Base-by-base conservation (phyloP, 2,797 vertebrate species). In the Carcharodon carcharias region DNA sequence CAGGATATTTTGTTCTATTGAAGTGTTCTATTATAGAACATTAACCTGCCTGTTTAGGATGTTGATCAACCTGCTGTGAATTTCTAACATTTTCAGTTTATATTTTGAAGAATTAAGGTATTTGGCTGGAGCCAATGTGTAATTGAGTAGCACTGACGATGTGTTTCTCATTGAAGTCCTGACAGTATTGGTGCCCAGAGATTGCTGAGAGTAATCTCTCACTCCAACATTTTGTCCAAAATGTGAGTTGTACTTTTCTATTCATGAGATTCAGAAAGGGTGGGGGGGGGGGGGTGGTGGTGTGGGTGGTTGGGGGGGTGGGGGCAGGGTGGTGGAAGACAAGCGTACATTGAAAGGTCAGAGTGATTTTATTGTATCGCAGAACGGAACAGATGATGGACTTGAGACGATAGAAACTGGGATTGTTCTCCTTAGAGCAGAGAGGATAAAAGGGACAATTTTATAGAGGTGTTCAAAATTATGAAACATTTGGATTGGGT, bases 31-130 rank as follows among this genome's bases (percentile, higher is more conserved):
- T n/a, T n/a, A n/a, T 5, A 18, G 89, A 92, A 92, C 58, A 65
- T 92, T 92, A 92, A 92, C 58, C 35, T 92, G 58, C 3, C 89
- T 92, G 58, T 92, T 92, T 65, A n/a, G 40, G 89, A n/a, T 92
- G 89, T 92, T 92, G 58, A 63, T 65, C 58, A 92, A n/a, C 89
- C 89, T 35, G 31, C 88, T 35, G 31, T 14, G 54, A 26, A 89
- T 31, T 61, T 61, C 31, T 35, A 6, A 1, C 88, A 35, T n/a
- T 61, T 91, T 56, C 8, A 31, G 11, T 92, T 35, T 40, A 4
- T 82, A 40, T 82, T 40, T 82, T 82, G n/a, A 80, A 40, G n/a
- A 82, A 18, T 21, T 12, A 82, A 18, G 35, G 14, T 82, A 40
- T 82, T 82, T 82, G 77, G n/a, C 77, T 82, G n/a, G n/a, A 82